A percentile compares a stretch with the other conserved stretches of the same genome.
phyloP scores from a whole-genome alignment of 2,888 invertebrate genomes.

The Acronicta psi region DNA sequence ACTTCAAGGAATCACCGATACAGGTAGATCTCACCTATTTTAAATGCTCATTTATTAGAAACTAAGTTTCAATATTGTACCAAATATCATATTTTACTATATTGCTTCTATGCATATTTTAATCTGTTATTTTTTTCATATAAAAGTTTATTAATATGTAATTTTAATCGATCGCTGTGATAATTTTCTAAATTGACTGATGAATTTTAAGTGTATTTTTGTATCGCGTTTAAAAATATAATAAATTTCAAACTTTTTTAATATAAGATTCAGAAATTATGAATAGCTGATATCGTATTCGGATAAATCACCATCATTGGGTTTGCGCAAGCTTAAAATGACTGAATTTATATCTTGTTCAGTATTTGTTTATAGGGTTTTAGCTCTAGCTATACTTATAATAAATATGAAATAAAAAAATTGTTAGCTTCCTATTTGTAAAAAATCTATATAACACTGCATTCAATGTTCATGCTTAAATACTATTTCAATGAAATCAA shows the following conservation, averaged over 20 bases:
- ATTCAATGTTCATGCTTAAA: not conserved
- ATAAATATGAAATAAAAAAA: too few species aligned
- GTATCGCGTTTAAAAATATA: slow-evolving; percentile 56
- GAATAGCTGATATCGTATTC: not conserved
- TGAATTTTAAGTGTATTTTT: slow-evolving; percentile 75
- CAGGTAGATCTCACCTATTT: slow-evolving; percentile 33
- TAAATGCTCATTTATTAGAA: slow-evolving; percentile 48
- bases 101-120: slow-evolving; percentile 48
- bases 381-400: too few species aligned
- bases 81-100: slow-evolving; percentile 49
- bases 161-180: slow-evolving; percentile 73
- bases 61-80: slow-evolving; percentile 40
- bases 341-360: not conserved
- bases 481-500: not conserved
- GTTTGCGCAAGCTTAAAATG: slow-evolving; percentile 2
- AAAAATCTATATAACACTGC: not conserved
- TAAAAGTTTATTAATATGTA: slow-evolving; percentile 52
- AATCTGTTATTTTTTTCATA: slow-evolving; percentile 43
- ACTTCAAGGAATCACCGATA: slow-evolving; percentile 33
- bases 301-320: not conserved
- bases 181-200: slow-evolving; percentile 78
- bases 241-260: slow-evolving; percentile 47
- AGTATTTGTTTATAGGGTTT: not conserved
- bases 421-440: not conserved
- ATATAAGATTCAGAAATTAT: slow-evolving; percentile 34